Evolutionary conservation across 2,888 invertebrate species (phyloP), one percentile per base, ranked within the genome.

Genomic region (Nymphalis urticae): DNA sequence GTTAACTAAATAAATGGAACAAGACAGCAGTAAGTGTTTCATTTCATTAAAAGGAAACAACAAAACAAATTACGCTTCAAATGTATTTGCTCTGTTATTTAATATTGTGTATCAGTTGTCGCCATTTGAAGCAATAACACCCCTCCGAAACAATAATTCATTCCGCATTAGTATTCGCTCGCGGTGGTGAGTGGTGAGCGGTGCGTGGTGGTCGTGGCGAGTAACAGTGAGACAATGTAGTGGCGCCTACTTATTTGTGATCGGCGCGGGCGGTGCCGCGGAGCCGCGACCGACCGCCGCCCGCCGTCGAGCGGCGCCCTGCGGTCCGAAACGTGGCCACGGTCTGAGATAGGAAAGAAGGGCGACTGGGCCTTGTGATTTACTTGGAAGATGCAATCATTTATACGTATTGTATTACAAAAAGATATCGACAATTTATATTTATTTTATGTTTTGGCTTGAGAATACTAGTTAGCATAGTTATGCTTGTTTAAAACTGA

Each of bases 171-270:
- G 42, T 42, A 42, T 50, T 50, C 50, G 50, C 50, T 50, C 50
- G 6, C 50, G 19, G 19, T 50, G 50, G 50, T 50, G 50, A 50
- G 50, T 50, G 17, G 50, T 50, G 50, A 50, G 50, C 19, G 50
- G 50, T 19, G 50, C n/a, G 51, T 51, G 51, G 62, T 27, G 47
- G 54, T 32, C 21, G 53, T 42, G 32, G 27, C 47, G 13, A 10
- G 60, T 13, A 48, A 48, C 50, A 61, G 32, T 48, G 61, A 75
- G 73, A 69, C 68, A 76, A 77, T 73, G 75, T 42, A 72, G 78
- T 78, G 85, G 88, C 86, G 87, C 86, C 86, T 80, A 76, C 74
- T 80, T 85, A 82, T 83, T 83, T 82, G 85, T 80, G 83, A 75
- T 76, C 68, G 75, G 74, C 74, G 69, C 72, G 71, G 61, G 74